Percentiles rank a stretch among this genome's conserved stretches.
phyloP scores from a whole-genome alignment of 2,888 invertebrate genomes.

The Pimpla rufipes region DNA sequence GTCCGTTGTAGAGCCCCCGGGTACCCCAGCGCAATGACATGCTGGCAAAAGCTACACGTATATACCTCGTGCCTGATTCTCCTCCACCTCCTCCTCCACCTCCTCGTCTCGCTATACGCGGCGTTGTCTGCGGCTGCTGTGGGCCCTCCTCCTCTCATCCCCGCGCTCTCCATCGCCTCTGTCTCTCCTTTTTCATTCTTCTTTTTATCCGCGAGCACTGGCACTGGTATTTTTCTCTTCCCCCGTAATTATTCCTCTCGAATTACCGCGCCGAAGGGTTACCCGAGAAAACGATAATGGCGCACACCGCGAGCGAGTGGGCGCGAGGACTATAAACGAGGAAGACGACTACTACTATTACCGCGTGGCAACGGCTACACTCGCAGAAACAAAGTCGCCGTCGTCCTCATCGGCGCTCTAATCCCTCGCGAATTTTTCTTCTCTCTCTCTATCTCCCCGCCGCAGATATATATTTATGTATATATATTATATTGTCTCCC shows the following conservation, averaged over 20 bases:
- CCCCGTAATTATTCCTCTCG: slow-evolving; percentile 81
- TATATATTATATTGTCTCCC: neutral
- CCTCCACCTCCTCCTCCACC: slow-evolving; percentile 52
- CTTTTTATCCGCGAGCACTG: slow-evolving; percentile 60
- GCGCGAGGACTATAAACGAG: slow-evolving; percentile 64
- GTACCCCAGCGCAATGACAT: slow-evolving; percentile 79
- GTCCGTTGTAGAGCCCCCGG: slow-evolving; percentile 75
- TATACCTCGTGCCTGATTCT: slow-evolving; percentile 33
- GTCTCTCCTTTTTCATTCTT: slow-evolving; percentile 2
- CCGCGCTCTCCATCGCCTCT: slow-evolving; percentile 16
- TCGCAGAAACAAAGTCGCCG: slow-evolving; percentile 17
- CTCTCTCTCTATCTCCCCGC: too few relatives aligned
- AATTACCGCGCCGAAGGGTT: slow-evolving; percentile 78
- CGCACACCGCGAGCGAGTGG: slow-evolving; percentile 68
- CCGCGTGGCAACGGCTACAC: slow-evolving; percentile 53
- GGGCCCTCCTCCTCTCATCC: slow-evolving; percentile 52
- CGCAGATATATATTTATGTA: neutral
- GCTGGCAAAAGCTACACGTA: slow-evolving; percentile 76
- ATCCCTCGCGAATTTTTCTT: neutral
- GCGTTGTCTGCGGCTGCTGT: slow-evolving; percentile 55
- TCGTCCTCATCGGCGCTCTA: neutral
- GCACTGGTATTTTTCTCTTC: slow-evolving; percentile 69
- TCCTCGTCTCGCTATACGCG: slow-evolving; percentile 56
- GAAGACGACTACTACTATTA: slow-evolving; percentile 41
- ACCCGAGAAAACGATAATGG: slow-evolving; percentile 79